These are phyloP conservation scores for Eupithecia centaureata DNA, from an alignment of 2,888 invertebrate genomes.

Conservation along the genomic window DNA sequence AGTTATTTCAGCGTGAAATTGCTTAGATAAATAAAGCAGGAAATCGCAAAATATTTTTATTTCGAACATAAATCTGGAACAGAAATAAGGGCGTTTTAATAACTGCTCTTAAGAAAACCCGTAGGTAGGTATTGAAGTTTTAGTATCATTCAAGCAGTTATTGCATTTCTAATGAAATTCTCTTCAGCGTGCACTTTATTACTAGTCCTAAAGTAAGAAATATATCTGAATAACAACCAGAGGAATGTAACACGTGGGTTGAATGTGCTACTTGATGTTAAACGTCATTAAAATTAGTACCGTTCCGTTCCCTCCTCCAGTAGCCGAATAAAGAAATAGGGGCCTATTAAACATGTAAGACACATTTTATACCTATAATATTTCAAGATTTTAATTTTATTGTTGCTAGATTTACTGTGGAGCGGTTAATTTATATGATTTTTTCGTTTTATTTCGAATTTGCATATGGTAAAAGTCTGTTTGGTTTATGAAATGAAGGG, in stretches of 20 bases:
- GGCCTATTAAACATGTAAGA: conserved; percentile 66
- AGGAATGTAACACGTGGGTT: conserved; percentile 43
- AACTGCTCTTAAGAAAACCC: conserved; percentile 4
- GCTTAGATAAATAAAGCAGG: background rate
- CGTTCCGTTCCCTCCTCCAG: conserved; percentile 57
- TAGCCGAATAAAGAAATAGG: conserved; percentile 71
- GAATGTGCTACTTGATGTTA: conserved; percentile 57
- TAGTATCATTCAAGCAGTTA: conserved; percentile 5
- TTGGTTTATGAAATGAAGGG: conserved; percentile 36
- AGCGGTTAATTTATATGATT: conserved; percentile 59
- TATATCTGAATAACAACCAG: conserved; percentile 36
- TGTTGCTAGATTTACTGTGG: conserved; percentile 67
- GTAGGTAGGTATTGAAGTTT: background rate
- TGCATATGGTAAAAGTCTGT: conserved; percentile 55
- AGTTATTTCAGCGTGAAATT: background rate
- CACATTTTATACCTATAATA: conserved; percentile 69
- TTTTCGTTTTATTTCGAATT: conserved; percentile 59
- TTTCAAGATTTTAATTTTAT: conserved; percentile 70
- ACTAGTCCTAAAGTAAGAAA: conserved; percentile 27
- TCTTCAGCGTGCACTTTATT: conserved; percentile 29
- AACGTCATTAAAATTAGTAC: conserved; percentile 59
- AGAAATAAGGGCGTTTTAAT: conserved; percentile 4
- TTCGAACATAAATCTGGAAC: background rate
- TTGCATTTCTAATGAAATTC: conserved; percentile 15
- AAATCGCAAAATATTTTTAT: background rate